A percentile compares a stretch with the other conserved stretches of the same genome.
Conservation (phyloP, 2,888 invertebrate species). For the Pasiphila rectangulata region DNA sequence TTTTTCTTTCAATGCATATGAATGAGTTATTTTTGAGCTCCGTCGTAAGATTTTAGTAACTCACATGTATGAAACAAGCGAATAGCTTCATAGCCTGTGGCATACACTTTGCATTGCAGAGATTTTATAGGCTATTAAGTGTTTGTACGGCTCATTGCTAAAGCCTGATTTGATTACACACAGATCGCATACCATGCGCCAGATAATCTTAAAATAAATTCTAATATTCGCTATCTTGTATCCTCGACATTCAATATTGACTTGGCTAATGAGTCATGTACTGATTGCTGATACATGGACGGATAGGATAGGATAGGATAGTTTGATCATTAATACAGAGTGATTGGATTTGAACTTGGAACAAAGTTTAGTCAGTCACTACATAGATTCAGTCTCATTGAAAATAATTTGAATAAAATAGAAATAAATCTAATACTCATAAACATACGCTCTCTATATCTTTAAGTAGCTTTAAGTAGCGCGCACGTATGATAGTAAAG, state of each 20-base stretch:
- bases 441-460: too few species aligned
- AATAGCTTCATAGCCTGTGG: background rate
- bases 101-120: conserved; percentile 5
- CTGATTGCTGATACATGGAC: conserved; percentile 12
- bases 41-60: too few species aligned
- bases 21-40: too few species aligned
- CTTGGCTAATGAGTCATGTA: conserved; percentile 26
- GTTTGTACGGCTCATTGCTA: conserved; percentile 28
- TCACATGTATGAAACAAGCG: background rate
- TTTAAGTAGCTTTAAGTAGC: too few species aligned
- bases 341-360: too few species aligned
- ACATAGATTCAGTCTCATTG: too few species aligned
- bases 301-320: too few species aligned
- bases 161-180: conserved; percentile 15
- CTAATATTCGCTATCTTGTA: conserved; percentile 29
- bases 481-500: background rate
- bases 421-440: too few species aligned
- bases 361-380: too few species aligned
- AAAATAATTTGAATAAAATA: too few species aligned
- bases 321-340: too few species aligned
- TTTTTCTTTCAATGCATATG: too few species aligned
- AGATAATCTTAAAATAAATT: conserved; percentile 46
- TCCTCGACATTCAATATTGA: conserved; percentile 31
- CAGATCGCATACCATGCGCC: conserved; percentile 32
- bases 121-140: conserved; percentile 59